Evolutionary conservation across 2,888 invertebrate genomes (phyloP).

Genomic region (Anodontia alba): DNA sequence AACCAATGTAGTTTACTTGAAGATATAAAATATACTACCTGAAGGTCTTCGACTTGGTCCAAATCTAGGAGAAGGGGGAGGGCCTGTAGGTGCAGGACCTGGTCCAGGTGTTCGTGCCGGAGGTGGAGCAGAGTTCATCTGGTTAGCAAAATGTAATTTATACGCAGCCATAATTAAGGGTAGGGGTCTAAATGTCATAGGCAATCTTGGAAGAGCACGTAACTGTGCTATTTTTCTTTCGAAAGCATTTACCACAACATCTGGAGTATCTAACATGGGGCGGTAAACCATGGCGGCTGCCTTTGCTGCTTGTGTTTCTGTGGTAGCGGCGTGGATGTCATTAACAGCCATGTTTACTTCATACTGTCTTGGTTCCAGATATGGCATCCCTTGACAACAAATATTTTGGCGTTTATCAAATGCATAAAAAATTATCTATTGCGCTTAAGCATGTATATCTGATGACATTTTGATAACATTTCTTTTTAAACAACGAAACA

Average conservation of each 20-base stretch:
- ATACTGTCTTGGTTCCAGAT: conserved; percentile 50
- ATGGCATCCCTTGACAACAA: not conserved
- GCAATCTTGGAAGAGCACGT: conserved; percentile 36
- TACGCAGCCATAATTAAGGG: conserved; percentile 31
- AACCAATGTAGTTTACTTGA: too few species aligned
- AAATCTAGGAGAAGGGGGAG: not conserved
- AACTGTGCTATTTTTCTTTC: conserved; percentile 49
- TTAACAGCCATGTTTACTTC: conserved; percentile 50
- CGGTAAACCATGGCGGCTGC: conserved; percentile 52
- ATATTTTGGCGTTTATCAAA: too few species aligned
- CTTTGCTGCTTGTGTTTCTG: conserved; percentile 45
- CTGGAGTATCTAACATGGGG: conserved; percentile 40
- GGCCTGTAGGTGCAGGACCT: not conserved
- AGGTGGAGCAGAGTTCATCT: conserved; percentile 1
- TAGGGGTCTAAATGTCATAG: conserved; percentile 32
- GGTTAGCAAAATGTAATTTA: not conserved
- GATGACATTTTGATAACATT: too few species aligned
- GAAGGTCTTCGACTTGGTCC: not conserved
- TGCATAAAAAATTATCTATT: too few species aligned
- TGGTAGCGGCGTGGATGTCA: conserved; percentile 44
- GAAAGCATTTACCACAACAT: conserved; percentile 45
- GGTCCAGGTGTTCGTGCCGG: conserved; percentile 4
- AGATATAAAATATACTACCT: not conserved
- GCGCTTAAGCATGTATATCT: too few species aligned
- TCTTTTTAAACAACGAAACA: too few species aligned